Base-by-base conservation (phyloP, 2,888 invertebrate genomes). In the Loripinus fragilis region DNA sequence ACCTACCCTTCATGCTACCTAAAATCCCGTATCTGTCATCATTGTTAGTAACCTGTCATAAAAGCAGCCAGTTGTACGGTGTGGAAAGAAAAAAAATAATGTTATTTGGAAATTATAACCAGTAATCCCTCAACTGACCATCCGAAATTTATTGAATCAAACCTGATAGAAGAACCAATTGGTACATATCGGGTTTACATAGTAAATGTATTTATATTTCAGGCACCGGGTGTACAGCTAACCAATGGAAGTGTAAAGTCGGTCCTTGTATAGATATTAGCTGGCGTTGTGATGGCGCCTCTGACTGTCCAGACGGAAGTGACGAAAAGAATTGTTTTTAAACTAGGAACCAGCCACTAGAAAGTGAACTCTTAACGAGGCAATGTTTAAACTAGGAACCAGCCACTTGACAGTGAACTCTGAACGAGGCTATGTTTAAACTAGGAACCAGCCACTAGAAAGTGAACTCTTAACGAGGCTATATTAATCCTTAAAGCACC, bases 201-300 rank as follows among this genome's bases (percentile, higher is more conserved):
- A n/a, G 5, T 48, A 20, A 20, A 5, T 20, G 5, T 48, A 20
- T 48, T 48, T 48, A 5, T 48, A 48, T 20, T 48, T 48, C n/a
- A 52, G 52, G 52, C 3, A 3, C 33, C 17, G 60, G 30, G 1
- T 60, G 60, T 60, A 5, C 8, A 28, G 60, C 30, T 33, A 65
- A 77, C 8, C 70, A 88, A 70, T 90, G 86, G 52, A 73, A 82
- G 3, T 92, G 92, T 80, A 28, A 42, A 20, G 20, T 1, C 30
- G 71, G 60, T 2, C 41, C 55, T 1, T 76, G 69, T 42, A 66
- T 79, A 8, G n/a, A 42, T 10, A 60, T n/a, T 23, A 30, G 41
- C 0, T 79, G 69, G 41, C 30, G 65, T 7, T 79, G 79, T 76
- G 80, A 80, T 28, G 48, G 41, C 10, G 65, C 28, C 0, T 17